Conservation (phyloP, 2,797 vertebrate species). For the Molossus alvarezi region DNA sequence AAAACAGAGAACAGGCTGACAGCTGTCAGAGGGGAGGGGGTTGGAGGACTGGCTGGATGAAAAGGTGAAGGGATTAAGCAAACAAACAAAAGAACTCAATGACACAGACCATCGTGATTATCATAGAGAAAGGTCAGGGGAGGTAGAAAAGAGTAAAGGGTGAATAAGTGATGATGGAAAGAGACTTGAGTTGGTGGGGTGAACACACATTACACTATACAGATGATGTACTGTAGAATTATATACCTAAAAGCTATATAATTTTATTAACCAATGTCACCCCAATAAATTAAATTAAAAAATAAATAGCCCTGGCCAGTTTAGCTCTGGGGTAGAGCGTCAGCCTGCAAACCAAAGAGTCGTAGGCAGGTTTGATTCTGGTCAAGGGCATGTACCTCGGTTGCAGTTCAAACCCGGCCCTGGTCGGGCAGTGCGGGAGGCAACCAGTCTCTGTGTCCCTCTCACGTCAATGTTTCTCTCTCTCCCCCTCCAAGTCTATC, state of each 20-base stretch:
- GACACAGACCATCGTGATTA: not conserved
- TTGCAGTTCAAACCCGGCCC: too few relatives aligned
- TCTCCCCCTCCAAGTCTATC: too few relatives aligned
- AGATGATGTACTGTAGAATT: not conserved
- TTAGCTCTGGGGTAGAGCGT: too few relatives aligned
- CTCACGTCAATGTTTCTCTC: too few relatives aligned
- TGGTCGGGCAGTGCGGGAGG: too few relatives aligned
- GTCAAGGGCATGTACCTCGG: too few relatives aligned
- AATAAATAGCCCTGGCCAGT: too few relatives aligned
- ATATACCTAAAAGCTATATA: not conserved
- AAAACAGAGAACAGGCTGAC: constrained; percentile 13
- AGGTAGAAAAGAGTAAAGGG: too few relatives aligned
- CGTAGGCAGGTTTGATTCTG: too few relatives aligned
- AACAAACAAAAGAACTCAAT: not conserved
- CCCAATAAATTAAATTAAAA: not conserved
- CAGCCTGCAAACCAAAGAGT: too few relatives aligned
- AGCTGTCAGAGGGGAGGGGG: not conserved
- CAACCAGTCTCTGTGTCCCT: too few relatives aligned
- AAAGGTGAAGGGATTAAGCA: not conserved
- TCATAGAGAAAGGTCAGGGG: not conserved
- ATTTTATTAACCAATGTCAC: not conserved
- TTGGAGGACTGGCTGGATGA: not conserved
- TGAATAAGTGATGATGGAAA: too few relatives aligned
- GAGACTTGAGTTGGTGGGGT: not conserved
- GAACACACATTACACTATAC: not conserved